These are phyloP conservation scores for Incurvaria masculella DNA, from an alignment of 2,888 invertebrate species.

Conservation along the genomic window DNA sequence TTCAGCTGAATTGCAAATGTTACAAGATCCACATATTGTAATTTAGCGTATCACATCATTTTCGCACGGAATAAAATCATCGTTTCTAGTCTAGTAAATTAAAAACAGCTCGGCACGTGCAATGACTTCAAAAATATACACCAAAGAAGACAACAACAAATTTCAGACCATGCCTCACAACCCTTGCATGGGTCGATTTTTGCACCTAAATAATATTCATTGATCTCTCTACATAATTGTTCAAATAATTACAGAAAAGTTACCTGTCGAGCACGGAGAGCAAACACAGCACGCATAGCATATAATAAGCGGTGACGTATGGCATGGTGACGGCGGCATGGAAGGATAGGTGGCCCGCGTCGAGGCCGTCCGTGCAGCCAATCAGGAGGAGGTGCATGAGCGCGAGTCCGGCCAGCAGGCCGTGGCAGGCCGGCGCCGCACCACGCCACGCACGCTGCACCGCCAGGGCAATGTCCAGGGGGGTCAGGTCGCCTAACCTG, in stretches of 20 bases:
- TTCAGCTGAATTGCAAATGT: no score
- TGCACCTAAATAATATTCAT: no score
- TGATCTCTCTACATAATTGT: no score
- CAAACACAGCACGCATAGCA: constrained; percentile 56
- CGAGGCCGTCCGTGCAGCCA: constrained; percentile 47
- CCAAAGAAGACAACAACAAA: no score
- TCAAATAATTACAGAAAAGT: constrained; percentile 17
- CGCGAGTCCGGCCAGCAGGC: constrained; percentile 56
- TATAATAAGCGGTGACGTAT: constrained; percentile 53
- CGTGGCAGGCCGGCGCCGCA: constrained; percentile 55
- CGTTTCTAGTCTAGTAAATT: no score
- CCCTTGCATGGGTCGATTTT: no score
- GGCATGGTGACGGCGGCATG: constrained; percentile 50
- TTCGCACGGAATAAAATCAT: no score
- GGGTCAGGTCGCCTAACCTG: constrained; percentile 44
- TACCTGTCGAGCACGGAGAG: constrained; percentile 60
- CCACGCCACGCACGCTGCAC: constrained; percentile 50
- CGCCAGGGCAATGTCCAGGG: constrained; percentile 51
- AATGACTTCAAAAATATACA: no score
- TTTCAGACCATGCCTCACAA: no score
- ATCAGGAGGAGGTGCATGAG: constrained; percentile 58
- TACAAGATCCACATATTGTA: no score
- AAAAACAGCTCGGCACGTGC: no score
- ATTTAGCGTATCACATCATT: no score
- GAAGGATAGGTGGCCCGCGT: constrained; percentile 45